Evolutionary conservation across 1,140 invertebrate genomes (phyloP).

Genomic region (Myzus persicae): DNA sequence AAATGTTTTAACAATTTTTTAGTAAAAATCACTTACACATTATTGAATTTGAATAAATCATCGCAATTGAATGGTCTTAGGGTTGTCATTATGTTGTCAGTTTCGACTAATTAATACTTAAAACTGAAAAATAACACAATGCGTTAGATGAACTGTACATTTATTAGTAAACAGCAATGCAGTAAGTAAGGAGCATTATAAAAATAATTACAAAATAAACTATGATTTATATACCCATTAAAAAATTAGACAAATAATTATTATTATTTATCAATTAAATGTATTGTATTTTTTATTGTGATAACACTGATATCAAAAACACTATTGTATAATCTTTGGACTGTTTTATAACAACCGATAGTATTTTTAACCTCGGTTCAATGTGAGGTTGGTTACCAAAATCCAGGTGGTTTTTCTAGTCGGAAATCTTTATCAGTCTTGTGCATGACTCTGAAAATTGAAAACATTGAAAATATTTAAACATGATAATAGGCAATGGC

Average conservation of each 20-base stretch:
- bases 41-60: conserved; percentile 96
- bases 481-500: too few species aligned
- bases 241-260: background rate
- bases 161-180: background rate
- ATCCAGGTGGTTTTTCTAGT: too few species aligned
- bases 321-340: too few species aligned
- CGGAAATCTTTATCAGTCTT: too few species aligned
- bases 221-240: background rate
- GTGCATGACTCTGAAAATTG: too few species aligned
- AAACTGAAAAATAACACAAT: background rate
- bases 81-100: conserved; percentile 82
- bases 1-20: background rate
- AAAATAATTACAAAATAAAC: background rate
- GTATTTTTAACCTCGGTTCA: too few species aligned
- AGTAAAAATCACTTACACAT: conserved; percentile 77
- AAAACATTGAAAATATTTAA: too few species aligned
- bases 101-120: background rate
- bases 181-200: background rate
- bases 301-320: background rate
- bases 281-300: background rate
- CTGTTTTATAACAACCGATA: too few species aligned
- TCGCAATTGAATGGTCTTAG: conserved; percentile 91
- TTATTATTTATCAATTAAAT: too few species aligned
- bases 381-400: too few species aligned
- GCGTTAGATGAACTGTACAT: background rate